Base-by-base conservation (phyloP, 2,888 invertebrate genomes). In the Eupithecia dodoneata region DNA sequence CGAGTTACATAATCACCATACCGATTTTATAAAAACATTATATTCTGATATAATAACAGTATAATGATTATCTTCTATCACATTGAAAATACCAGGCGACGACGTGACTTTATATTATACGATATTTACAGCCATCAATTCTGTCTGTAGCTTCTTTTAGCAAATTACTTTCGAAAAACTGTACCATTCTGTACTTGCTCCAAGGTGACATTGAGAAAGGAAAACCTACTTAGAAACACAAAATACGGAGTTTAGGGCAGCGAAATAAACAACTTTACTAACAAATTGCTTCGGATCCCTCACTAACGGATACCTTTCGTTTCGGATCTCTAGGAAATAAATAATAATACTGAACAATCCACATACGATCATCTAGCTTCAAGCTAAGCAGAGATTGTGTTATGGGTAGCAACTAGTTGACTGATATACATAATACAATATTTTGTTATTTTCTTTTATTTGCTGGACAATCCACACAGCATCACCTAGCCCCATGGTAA, bases 161-260 rank as follows among this genome's bases (percentile, higher is more conserved):
- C 15, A 66, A 66, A 66, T 66, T 41, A 66, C 41, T 15, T 41
- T 42, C 13, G 7, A 73, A 75, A 72, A 73, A 55, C 73, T 45
- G 79, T 81, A 71, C 77, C 80, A 79, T 76, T 49, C 77, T 13
- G 79, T 71, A 71, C 71, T 65, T 12, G 71, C 18, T 52, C 41
- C 2, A 47, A 74, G 74, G n/a, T n/a, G 3, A 55, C 63, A 63
- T 63, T 3, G 12, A 63, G 4, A 4, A 10, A 63, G 18, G 10
- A 30, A 30, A 30, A 12, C 30, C 30, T 30, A 63, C 63, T 30
- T 63, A 5, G 55, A 55, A 59, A 18, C 18, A 59, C 6, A 55
- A 52, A n/a, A 12, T 6, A 55, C n/a, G 6, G 7, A 55, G n/a
- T 55, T 55, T 55, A 1, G 15, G n/a, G 55, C 6, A 5, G 1